These are phyloP conservation scores for Acrossocheilus fasciatus DNA, from an alignment of 2,797 vertebrate genomes.

Conservation along the genomic window DNA sequence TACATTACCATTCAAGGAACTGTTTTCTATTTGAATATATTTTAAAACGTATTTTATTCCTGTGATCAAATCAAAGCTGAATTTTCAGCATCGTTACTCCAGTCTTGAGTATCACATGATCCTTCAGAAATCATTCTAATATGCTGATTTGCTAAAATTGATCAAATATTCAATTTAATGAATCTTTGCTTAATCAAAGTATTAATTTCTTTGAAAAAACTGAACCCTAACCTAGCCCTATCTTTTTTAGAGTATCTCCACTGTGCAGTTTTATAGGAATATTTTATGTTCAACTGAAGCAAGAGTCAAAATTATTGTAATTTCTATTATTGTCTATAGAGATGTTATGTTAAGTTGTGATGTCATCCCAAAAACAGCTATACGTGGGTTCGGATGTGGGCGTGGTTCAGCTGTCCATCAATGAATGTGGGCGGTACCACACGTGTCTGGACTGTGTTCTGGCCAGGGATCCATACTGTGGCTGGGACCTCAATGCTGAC, in stretches of 20 bases:
- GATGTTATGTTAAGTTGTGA: conserved; percentile 24
- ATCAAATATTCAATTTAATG: background rate
- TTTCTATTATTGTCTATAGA: background rate
- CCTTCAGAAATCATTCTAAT: background rate
- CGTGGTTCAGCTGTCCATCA: conserved; percentile 77
- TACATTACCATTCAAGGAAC: background rate
- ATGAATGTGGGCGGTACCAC: conserved; percentile 72
- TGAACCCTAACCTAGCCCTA: background rate
- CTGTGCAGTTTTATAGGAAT: background rate
- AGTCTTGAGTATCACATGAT: background rate
- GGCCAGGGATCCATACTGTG: conserved; percentile 83
- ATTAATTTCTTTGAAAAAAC: too few relatives aligned
- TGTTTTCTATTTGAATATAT: background rate
- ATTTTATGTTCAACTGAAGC: background rate
- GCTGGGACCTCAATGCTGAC: conserved; percentile 69
- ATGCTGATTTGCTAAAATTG: background rate
- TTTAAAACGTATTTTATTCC: background rate
- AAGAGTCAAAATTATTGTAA: background rate
- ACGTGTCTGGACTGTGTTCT: conserved; percentile 82
- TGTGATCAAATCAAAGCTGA: background rate
- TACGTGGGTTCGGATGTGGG: conserved; percentile 77
- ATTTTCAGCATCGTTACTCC: background rate
- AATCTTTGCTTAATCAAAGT: background rate
- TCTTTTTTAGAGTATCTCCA: background rate
- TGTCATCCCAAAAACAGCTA: conserved; percentile 71